phyloP scores from a whole-genome alignment of 1,140 invertebrate genomes.

The Ptiloglossa arizonensis region DNA sequence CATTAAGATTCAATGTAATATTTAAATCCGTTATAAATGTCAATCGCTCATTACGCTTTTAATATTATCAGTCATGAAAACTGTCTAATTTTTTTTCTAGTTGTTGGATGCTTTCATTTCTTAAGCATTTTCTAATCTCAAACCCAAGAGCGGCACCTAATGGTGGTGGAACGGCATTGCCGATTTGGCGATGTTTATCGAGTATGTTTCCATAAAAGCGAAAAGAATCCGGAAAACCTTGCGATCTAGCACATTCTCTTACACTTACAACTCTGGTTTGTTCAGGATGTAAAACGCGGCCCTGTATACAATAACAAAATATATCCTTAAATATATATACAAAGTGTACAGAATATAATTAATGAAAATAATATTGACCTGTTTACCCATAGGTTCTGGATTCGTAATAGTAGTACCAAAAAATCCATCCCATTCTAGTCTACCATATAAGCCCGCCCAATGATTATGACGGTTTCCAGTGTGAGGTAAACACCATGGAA shows the following conservation, averaged over 20 bases:
- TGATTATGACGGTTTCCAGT: conserved; percentile 93
- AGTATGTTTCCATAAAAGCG: conserved; percentile 89
- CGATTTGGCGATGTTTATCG: conserved; percentile 93
- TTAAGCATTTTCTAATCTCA: conserved; percentile 86
- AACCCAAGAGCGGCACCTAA: conserved; percentile 88
- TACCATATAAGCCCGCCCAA: conserved; percentile 89
- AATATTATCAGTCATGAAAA: conserved; percentile 9
- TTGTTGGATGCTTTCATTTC: not conserved
- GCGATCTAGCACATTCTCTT: conserved; percentile 92
- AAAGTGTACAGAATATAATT: not conserved
- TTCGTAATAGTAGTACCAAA: conserved; percentile 93
- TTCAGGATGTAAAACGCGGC: conserved; percentile 91
- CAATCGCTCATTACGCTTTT: not conserved
- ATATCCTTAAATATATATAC: not conserved
- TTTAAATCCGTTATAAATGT: conserved; percentile 6
- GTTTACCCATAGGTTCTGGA: conserved; percentile 95
- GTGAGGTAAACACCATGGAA: conserved; percentile 95
- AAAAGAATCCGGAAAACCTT: conserved; percentile 92
- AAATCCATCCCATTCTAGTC: conserved; percentile 92
- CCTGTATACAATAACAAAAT: conserved; percentile 75
- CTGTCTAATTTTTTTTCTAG: not conserved
- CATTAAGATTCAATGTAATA: conserved; percentile 4
- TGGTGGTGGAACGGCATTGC: conserved; percentile 94
- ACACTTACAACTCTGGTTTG: conserved; percentile 93
- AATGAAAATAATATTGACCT: conserved; percentile 78